phyloP scores from a whole-genome alignment of 2,797 vertebrate genomes.

The Eulemur rubriventer region DNA sequence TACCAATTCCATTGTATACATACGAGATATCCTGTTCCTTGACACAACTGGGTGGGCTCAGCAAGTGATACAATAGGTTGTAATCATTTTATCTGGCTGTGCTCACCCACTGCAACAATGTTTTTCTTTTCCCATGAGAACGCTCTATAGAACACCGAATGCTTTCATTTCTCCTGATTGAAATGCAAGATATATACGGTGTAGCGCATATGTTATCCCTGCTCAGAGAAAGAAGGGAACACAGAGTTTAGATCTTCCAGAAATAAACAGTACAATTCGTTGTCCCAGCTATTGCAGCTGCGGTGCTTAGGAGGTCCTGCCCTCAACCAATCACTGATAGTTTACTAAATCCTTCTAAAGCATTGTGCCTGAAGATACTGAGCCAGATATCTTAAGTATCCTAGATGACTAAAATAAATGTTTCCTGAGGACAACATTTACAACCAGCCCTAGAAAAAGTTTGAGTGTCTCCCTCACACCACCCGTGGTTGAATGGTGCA shows the following conservation, averaged over 20 bases:
- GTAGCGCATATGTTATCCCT: not conserved
- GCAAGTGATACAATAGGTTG: slow-evolving; percentile 64
- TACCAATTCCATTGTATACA: slow-evolving; percentile 60
- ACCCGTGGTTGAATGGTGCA: not conserved
- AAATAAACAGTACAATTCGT: not conserved
- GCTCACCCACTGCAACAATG: slow-evolving; percentile 63
- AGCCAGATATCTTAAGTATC: not conserved
- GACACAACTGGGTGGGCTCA: slow-evolving; percentile 62
- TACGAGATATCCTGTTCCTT: slow-evolving; percentile 73
- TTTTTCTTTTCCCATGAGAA: slow-evolving; percentile 77
- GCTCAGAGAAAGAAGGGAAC: not conserved
- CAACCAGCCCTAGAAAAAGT: not conserved
- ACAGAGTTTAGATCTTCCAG: not conserved
- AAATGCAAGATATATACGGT: not conserved
- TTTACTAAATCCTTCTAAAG: not conserved
- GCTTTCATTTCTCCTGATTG: not conserved
- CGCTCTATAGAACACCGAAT: not conserved
- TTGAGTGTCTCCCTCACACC: not conserved
- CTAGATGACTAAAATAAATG: not conserved
- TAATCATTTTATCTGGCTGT: slow-evolving; percentile 69
- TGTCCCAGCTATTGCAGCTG: not conserved
- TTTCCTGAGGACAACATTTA: not conserved
- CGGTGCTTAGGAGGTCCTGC: not conserved
- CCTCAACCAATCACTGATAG: not conserved
- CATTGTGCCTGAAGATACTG: not conserved